Evolutionary conservation across 1,140 invertebrate species (phyloP), one percentile per base, ranked within the genome.

Genomic region (Nymphalis io): DNA sequence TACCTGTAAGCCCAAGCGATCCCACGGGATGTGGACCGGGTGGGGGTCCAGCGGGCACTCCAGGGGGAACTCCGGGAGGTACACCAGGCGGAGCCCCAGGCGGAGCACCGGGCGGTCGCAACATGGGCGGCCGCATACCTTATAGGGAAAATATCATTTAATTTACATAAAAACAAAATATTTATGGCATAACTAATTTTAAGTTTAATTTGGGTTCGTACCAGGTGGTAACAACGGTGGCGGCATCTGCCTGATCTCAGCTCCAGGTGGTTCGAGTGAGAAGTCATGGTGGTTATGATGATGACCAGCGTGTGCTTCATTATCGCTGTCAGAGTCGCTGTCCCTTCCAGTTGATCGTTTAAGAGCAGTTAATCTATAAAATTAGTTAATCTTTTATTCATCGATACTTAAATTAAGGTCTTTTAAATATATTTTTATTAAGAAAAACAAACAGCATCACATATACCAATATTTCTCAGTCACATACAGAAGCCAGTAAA

Each of bases 51-150:
- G 66, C 66, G 11, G 72, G 75, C 0, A 64, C 67, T 16, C 70
- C 75, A 0, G 71, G 63, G 3, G 76, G 74, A 2, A 72, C 66
- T 0, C 74, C 74, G 0, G 60, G 74, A 12, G 76, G 74, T 4
- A 62, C 53, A 0, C 77, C 77, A 10, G 74, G 77, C 15, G 76
- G 74, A 11, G 73, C 76, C 5, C 73, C 73, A 3, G 73, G 76
- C 0, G 93, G 94, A 15, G 76, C 58, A 75, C 88, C 60, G 21
- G 92, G 77, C 0, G 93, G 84, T 16, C 93, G 85, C 33, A 94
- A 90, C 1, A 94, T 93, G n/a, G 94, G 94, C 8, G 94, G 94
- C 6, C 94, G 84, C 72, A 95, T 93, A 87, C 84, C 84, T 33
- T 33, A 33, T 8, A 33, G 1, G 3, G 1, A 33, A 33, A 33